phyloP scores from a whole-genome alignment of 2,888 invertebrate genomes.

The Acronicta leporina region DNA sequence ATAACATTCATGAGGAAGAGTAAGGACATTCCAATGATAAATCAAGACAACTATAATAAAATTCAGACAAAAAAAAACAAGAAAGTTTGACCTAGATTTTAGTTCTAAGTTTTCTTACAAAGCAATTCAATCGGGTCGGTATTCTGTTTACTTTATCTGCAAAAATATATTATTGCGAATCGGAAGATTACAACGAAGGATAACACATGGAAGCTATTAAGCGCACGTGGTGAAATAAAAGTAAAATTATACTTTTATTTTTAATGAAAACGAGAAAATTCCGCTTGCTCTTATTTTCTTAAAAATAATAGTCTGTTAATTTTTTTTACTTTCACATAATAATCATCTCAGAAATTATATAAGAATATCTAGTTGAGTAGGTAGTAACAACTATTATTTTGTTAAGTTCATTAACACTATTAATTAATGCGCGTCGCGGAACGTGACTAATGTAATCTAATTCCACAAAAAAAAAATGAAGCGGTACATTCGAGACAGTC shows the following conservation, averaged over 20 bases:
- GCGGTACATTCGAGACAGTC: too few species aligned
- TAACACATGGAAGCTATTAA: constrained; percentile 40
- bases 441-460: constrained; percentile 17
- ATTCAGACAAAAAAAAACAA: constrained; percentile 21
- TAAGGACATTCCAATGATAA: constrained; percentile 56
- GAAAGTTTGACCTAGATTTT: constrained; percentile 40
- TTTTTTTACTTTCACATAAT: too few species aligned
- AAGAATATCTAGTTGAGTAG: too few species aligned
- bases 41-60: constrained; percentile 52
- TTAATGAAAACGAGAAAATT: too few species aligned
- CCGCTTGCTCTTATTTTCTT: too few species aligned
- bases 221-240: constrained; percentile 21
- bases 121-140: constrained; percentile 23
- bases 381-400: too few species aligned
- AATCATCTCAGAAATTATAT: too few species aligned
- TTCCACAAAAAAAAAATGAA: background rate
- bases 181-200: constrained; percentile 27
- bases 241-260: constrained; percentile 25
- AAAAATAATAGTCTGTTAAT: too few species aligned
- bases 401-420: constrained; percentile 17
- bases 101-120: constrained; percentile 27
- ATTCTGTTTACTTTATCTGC: constrained; percentile 43
- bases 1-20: constrained; percentile 58
- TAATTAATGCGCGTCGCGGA: constrained; percentile 15
- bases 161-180: constrained; percentile 34